These are phyloP conservation scores for Sphecodes monilicornis DNA, from an alignment of 2,888 invertebrate species.

Conservation along the genomic window DNA sequence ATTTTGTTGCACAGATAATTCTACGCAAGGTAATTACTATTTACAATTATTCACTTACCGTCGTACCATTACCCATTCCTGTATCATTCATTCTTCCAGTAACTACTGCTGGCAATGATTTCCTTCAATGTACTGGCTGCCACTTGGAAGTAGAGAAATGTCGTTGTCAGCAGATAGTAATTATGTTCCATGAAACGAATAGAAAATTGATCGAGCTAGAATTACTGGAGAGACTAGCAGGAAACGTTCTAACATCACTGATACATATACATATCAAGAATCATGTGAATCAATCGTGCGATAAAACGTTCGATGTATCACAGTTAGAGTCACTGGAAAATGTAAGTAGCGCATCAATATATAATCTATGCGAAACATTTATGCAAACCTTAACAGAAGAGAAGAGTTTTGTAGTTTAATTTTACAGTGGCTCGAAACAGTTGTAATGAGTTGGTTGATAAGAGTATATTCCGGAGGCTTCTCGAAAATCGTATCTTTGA, in stretches of 20 bases:
- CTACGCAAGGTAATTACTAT: slow-evolving; percentile 68
- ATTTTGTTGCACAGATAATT: slow-evolving; percentile 85
- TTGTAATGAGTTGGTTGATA: slow-evolving; percentile 94
- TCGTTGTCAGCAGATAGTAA: slow-evolving; percentile 88
- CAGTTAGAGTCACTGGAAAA: slow-evolving; percentile 91
- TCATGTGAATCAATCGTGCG: slow-evolving; percentile 94
- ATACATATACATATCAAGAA: slow-evolving; percentile 93
- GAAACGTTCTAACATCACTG: slow-evolving; percentile 93
- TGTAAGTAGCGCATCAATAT: slow-evolving; percentile 84
- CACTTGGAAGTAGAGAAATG: slow-evolving; percentile 87
- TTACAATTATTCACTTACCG: neutral
- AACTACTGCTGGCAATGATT: slow-evolving; percentile 85
- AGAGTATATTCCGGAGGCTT: slow-evolving; percentile 91
- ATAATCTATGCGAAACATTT: slow-evolving; percentile 17
- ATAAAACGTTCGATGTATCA: slow-evolving; percentile 94
- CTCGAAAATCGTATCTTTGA: slow-evolving; percentile 86
- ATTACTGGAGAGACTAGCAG: slow-evolving; percentile 92
- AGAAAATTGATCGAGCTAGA: slow-evolving; percentile 90
- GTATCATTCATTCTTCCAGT: slow-evolving; percentile 17
- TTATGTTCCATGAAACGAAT: slow-evolving; percentile 92
- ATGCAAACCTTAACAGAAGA: too few species aligned
- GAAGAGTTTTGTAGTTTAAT: slow-evolving; percentile 19
- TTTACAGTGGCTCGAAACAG: slow-evolving; percentile 92
- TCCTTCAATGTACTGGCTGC: slow-evolving; percentile 90
- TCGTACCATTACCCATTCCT: neutral